phyloP scores from a whole-genome alignment of 2,113 vertebrate species.

The Charadrius vociferus region DNA sequence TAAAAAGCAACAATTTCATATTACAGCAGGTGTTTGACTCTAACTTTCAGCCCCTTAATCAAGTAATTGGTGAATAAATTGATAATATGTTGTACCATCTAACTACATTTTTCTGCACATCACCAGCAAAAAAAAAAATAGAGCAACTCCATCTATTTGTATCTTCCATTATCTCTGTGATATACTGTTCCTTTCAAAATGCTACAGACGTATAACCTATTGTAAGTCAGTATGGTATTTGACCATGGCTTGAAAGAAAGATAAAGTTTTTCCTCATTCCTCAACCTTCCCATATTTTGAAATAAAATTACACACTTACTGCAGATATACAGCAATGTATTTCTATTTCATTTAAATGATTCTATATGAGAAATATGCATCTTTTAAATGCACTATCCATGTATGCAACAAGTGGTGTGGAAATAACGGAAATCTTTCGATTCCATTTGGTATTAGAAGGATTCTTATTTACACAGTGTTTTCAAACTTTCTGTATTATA shows the following conservation, averaged over 20 bases:
- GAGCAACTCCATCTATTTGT: background rate
- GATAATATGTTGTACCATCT: background rate
- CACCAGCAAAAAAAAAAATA: background rate
- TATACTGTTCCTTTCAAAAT: background rate
- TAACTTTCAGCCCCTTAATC: background rate
- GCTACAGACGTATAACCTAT: background rate
- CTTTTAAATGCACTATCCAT: background rate
- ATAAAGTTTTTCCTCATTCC: background rate
- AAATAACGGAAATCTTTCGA: background rate
- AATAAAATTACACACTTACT: background rate
- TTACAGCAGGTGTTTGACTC: background rate
- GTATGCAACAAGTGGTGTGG: background rate
- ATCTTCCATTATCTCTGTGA: background rate
- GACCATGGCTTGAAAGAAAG: background rate
- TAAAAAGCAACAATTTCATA: background rate
- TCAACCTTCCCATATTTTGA: background rate
- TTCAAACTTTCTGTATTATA: background rate
- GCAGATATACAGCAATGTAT: background rate
- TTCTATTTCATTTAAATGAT: background rate
- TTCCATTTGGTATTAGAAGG: background rate
- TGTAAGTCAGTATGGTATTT: background rate
- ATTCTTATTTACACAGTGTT: background rate
- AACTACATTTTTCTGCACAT: background rate
- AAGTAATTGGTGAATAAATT: background rate
- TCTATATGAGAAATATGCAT: background rate